Conservation (phyloP, 2,797 vertebrate species). For the Steatocranus sp. region DNA sequence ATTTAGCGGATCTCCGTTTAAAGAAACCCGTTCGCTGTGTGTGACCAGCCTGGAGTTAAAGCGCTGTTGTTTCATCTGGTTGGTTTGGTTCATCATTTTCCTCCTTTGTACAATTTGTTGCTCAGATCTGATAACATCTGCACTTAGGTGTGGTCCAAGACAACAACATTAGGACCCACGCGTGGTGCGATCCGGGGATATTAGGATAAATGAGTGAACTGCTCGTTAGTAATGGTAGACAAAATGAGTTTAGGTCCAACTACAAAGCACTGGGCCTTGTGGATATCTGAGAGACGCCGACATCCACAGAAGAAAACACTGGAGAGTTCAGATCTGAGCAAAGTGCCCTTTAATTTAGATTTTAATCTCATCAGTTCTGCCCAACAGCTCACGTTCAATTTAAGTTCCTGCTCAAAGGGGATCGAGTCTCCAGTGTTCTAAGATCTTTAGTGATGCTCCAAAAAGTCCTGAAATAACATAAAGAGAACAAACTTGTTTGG, state of each 20-base stretch:
- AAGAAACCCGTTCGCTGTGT: accelerated
- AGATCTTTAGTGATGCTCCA: neutral
- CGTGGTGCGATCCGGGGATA: accelerated
- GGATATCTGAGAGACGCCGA: accelerated
- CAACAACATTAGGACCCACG: accelerated
- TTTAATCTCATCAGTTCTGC: neutral
- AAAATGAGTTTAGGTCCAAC: neutral
- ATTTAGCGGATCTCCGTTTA: neutral
- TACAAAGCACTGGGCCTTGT: accelerated
- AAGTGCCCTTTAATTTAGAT: neutral
- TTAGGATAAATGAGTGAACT: neutral
- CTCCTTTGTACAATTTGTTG: neutral
- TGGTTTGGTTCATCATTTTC: neutral
- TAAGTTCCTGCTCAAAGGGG: neutral
- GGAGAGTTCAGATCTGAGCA: neutral
- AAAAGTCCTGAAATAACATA: neutral
- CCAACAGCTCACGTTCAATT: neutral
- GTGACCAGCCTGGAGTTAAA: accelerated
- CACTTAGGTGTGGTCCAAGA: neutral
- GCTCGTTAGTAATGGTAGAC: no score
- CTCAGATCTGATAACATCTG: neutral
- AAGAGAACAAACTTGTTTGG: neutral
- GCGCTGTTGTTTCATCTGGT: accelerated
- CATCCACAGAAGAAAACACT: accelerated
- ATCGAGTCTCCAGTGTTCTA: accelerated